Evolutionary conservation across 2,113 vertebrate species (phyloP), one percentile per base, ranked within the genome.

Genomic region (Ciconia maguari): DNA sequence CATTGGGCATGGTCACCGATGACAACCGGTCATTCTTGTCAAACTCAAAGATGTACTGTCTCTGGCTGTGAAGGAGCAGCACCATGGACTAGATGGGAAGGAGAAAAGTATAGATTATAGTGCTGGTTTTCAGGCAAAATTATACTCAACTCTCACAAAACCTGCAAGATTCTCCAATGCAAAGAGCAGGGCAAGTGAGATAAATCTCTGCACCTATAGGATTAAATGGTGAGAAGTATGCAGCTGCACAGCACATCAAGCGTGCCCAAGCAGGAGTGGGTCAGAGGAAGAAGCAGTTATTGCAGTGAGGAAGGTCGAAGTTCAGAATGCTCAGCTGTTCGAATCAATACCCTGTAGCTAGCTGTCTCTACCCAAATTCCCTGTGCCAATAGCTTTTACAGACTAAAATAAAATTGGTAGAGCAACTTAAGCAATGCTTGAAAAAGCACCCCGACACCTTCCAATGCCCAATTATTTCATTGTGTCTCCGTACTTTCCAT

Each of bases 1-100:
- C 99, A 0, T 99, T 99, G 94, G 99, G 99, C 99, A 99, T 99
- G 10, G 99, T 99, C 94, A 99, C 99, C 0, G 99, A 99, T 10
- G 98, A 99, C 13, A 99, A 98, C 4, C 99, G 98, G 93, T 99
- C 99, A 0, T 99, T 99, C 98, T 99, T 99, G 96, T 99, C 99
- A 52, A 99, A 99, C 95, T 99, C 99, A 58, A 99, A 99, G 98
- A 99, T 99, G 82, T 99, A 99, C 91, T 99, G 99, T 78, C 99
- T 98, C 97, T 99, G 99, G 97, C 99, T 99, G 96, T 99, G 99
- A 51, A 99, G 99, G 15, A 99, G 98, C 68, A 99, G 97, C 60
- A 99, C 99, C 99, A 99, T 99, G 83, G 99, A 99, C 99, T 99
- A 94, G 80, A 96, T 54, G 54, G 95, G 93, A 91, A 88, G 93